Conservation (phyloP, 30 jellyfish, hydroid and myxozoan species). For the Aurelia sp. region DNA sequence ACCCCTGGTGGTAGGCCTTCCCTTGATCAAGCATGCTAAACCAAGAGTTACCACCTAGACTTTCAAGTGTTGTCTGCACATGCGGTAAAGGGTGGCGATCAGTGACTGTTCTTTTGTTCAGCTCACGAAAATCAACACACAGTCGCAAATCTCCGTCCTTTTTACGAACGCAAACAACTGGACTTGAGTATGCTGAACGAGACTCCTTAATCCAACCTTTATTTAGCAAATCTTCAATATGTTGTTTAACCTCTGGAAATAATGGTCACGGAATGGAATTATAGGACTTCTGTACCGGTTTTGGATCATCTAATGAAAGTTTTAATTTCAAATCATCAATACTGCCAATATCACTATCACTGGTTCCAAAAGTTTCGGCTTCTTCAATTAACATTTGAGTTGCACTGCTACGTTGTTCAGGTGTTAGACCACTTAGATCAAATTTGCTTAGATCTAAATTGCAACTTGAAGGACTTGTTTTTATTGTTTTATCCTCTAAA, state of each 20-base stretch:
- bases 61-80: too few species aligned
- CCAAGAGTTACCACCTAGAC: too few species aligned
- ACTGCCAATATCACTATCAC: constrained; percentile 38
- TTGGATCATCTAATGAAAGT: constrained; percentile 19
- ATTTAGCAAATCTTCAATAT: constrained; percentile 37
- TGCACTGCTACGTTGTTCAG: constrained; percentile 12
- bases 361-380: constrained; percentile 5
- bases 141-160: too few species aligned
- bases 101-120: too few species aligned
- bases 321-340: constrained; percentile 11
- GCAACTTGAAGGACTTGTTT: too few species aligned
- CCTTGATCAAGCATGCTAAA: too few species aligned
- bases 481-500: too few species aligned
- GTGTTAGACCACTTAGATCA: constrained; percentile 13
- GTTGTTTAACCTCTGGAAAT: constrained; percentile 12
- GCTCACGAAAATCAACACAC: too few species aligned
- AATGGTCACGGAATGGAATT: constrained; percentile 26
- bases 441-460: constrained; percentile 9
- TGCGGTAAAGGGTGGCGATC: too few species aligned
- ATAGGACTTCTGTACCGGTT: constrained; percentile 44
- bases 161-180: too few species aligned
- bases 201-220: constrained; percentile 33
- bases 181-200: too few species aligned
- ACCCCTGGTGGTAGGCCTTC: too few species aligned
- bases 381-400: background rate